A percentile compares a stretch with the other conserved stretches of the same genome.
Conservation (phyloP, 35 echinoderm and acorn worm genomes). For the Eucidaris tribuloides region DNA sequence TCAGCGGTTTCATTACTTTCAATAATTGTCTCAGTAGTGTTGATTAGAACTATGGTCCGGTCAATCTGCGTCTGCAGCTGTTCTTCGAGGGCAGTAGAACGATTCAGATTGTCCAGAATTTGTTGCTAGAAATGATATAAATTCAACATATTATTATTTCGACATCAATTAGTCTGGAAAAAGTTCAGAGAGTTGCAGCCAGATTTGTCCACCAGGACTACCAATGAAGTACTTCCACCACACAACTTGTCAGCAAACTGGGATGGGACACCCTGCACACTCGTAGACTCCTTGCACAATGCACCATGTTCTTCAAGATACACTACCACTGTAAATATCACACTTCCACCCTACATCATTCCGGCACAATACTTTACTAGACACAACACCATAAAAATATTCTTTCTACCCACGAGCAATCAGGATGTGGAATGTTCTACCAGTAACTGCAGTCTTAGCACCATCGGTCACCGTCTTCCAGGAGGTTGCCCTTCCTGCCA, state of each 20-base stretch:
- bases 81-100: not conserved
- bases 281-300: not conserved
- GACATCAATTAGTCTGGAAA: not conserved
- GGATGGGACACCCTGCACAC: constrained; percentile 2
- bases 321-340: too few relatives aligned
- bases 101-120: not conserved
- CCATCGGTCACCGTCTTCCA: too few relatives aligned
- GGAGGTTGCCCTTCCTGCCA: too few relatives aligned
- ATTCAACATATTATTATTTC: too few relatives aligned
- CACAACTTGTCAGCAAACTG: not conserved
- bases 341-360: too few relatives aligned
- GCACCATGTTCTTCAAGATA: not conserved
- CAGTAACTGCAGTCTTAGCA: too few relatives aligned
- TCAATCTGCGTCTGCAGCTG: not conserved
- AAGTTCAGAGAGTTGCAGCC: constrained; percentile 11
- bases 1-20: not conserved
- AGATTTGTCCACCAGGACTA: constrained; percentile 8
- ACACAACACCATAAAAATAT: too few relatives aligned
- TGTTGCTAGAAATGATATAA: too few relatives aligned
- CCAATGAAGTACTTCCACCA: not conserved
- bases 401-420: too few relatives aligned
- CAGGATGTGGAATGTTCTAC: too few relatives aligned
- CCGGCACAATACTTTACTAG: too few relatives aligned
- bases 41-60: not conserved
- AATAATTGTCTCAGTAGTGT: not conserved